phyloP scores from a whole-genome alignment of 2,888 invertebrate species.

The Xanthostigma xanthostigma region DNA sequence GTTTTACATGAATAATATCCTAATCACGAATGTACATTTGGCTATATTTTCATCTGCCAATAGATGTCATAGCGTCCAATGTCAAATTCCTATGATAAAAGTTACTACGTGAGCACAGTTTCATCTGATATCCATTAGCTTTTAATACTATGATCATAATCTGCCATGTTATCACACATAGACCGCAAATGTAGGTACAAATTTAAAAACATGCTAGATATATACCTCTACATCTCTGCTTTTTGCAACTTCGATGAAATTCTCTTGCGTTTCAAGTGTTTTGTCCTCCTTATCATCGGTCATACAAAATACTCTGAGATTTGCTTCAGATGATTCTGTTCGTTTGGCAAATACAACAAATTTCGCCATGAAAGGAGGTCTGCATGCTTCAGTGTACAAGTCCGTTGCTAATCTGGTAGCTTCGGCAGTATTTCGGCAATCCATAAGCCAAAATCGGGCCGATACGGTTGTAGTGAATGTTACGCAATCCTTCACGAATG shows the following conservation, averaged over 20 bases:
- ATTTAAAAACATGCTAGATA: conserved; percentile 2
- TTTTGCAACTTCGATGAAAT: conserved; percentile 91
- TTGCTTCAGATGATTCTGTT: conserved; percentile 71
- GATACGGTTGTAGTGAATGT: conserved; percentile 99
- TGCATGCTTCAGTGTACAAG: conserved; percentile 64
- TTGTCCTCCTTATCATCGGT: conserved; percentile 98
- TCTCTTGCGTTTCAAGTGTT: conserved; percentile 85
- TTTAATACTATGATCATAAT: no score
- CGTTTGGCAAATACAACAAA: conserved; percentile 95
- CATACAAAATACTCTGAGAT: conserved; percentile 91
- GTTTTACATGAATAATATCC: no score
- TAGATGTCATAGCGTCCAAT: no score
- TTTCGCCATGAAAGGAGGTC: conserved; percentile 89
- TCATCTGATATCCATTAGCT: no score
- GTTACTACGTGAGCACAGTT: no score
- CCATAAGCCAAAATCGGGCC: conserved; percentile 97
- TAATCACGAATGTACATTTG: no score
- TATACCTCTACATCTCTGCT: conserved; percentile 82
- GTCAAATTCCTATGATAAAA: no score
- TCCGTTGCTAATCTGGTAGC: conserved; percentile 95
- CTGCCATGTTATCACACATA: no score
- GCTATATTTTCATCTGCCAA: no score
- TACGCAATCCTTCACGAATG: conserved; percentile 91
- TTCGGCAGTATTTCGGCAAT: conserved; percentile 88
- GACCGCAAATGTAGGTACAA: no score